Evolutionary conservation across 2,888 invertebrate species (phyloP), one percentile per base, ranked within the genome.

Genomic region (Anoplius nigerrimus): DNA sequence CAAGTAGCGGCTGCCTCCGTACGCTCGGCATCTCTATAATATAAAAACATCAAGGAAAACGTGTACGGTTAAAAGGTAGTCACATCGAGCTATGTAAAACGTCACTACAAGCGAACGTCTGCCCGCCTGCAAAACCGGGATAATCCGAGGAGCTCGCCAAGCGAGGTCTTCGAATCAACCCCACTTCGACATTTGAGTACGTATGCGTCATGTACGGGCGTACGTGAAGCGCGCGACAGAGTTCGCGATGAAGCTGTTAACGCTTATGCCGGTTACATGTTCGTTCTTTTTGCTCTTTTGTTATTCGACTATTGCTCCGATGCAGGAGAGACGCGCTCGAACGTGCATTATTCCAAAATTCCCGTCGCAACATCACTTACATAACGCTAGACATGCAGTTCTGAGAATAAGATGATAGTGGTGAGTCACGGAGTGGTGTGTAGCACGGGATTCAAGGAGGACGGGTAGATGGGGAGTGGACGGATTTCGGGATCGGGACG

Each of bases 1-100:
- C 82, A 67, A 70, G 79, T 79, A 77, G 81, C 78, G 73, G 82
- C 75, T 79, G 82, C 82, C 81, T 85, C 85, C 84, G 78, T 70
- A 76, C 80, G 84, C 62, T 86, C 85, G 64, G 85, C 83, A 45
- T 86, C 85, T 86, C 86, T 86, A 86, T 79, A 86, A 86, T 81
- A 70, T 81, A 78, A 85, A 24, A 86, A 86, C 82, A 86, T 77
- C 84, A 85, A 84, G 79, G 81, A 79, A 81, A 80, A 82, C 76
- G 82, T 71, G 63, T 79, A 72, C 75, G 69, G 75, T 79, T 72
- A 71, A 72, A 27, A 66, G 67, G 68, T 71, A 64, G 59, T 64
- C 55, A 75, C 78, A 78, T 68, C 71, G 67, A 78, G 66, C 61
- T 64, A 62, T 16, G 34, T 34, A 34, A 34, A 59, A 67, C 66